Evolutionary conservation across 2,797 vertebrate species (phyloP).

Genomic region (Antennarius maculatus): DNA sequence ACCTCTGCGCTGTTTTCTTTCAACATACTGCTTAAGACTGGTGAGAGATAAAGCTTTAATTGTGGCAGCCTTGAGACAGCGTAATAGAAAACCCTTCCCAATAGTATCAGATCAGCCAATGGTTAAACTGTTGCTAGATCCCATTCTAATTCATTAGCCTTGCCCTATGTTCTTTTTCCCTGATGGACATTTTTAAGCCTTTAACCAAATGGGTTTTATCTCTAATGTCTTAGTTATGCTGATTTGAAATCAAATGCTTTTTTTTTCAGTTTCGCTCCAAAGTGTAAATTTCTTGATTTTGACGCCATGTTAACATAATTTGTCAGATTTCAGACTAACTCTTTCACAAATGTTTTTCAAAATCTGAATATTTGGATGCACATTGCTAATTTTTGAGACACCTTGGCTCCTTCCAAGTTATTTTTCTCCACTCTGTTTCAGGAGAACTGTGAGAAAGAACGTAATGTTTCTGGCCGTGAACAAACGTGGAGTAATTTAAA

Average conservation of each 20-base stretch:
- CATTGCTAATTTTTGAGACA: neutral
- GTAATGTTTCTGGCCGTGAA: constrained; percentile 27
- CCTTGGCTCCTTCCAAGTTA: constrained; percentile 5
- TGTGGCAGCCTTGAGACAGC: constrained; percentile 23
- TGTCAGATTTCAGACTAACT: constrained; percentile 13
- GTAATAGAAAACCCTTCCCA: constrained; percentile 26
- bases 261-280: neutral
- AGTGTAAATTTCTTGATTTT: neutral
- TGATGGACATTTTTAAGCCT: constrained; percentile 27
- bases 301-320: neutral
- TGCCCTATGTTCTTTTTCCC: constrained; percentile 18
- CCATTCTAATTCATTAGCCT: constrained; percentile 32
- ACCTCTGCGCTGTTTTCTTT: constrained; percentile 19
- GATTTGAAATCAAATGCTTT: constrained; percentile 10
- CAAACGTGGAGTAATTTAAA: constrained; percentile 52
- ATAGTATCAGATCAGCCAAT: constrained; percentile 34
- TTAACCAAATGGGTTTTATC: constrained; percentile 29
- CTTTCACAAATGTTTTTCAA: neutral
- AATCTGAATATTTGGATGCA: constrained; percentile 6
- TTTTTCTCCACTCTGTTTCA: neutral
- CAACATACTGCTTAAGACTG: constrained; percentile 8
- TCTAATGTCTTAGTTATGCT: constrained; percentile 19
- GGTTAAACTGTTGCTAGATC: constrained; percentile 46
- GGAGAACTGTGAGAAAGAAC: constrained; percentile 1
- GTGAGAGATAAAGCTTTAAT: constrained; percentile 26